Evolutionary conservation across 2,888 invertebrate species (phyloP).

Genomic region (Mesochorus sp.): DNA sequence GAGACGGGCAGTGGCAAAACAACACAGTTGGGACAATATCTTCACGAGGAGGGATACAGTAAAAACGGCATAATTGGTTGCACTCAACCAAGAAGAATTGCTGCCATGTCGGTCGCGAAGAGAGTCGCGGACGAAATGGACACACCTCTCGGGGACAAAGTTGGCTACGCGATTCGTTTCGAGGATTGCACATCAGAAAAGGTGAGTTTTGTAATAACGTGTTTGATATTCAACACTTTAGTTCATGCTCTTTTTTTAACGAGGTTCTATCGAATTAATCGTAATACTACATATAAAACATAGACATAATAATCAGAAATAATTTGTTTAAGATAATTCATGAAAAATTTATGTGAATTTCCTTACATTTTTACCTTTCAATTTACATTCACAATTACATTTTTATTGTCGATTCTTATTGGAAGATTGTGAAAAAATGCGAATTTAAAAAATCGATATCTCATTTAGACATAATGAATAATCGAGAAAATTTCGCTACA

Average conservation of each 20-base stretch:
- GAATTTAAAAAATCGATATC: too few relatives aligned
- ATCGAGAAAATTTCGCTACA: too few relatives aligned
- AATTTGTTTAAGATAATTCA: too few relatives aligned
- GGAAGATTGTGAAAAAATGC: too few relatives aligned
- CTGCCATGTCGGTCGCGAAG: conserved; percentile 99
- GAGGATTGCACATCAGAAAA: conserved; percentile 98
- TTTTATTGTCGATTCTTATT: neutral
- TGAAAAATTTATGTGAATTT: too few relatives aligned
- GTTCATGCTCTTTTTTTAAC: too few relatives aligned
- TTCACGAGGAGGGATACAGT: conserved; percentile 98
- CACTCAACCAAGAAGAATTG: conserved; percentile 97
- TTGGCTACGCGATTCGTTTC: conserved; percentile 99
- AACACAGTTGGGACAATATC: conserved; percentile 97
- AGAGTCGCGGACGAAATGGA: conserved; percentile 99
- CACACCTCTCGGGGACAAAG: conserved; percentile 93
- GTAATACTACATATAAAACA: too few relatives aligned
- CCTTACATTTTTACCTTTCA: neutral
- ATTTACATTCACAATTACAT: neutral
- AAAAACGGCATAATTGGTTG: conserved; percentile 97
- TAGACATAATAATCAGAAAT: too few relatives aligned
- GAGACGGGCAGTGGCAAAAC: conserved; percentile 99
- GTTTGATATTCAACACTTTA: too few relatives aligned
- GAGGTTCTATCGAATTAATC: too few relatives aligned
- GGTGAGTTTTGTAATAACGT: conserved; percentile 76
- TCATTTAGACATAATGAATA: too few relatives aligned